Evolutionary conservation across 2,797 vertebrate genomes (phyloP).

Genomic region (Loris lydekkerianus): DNA sequence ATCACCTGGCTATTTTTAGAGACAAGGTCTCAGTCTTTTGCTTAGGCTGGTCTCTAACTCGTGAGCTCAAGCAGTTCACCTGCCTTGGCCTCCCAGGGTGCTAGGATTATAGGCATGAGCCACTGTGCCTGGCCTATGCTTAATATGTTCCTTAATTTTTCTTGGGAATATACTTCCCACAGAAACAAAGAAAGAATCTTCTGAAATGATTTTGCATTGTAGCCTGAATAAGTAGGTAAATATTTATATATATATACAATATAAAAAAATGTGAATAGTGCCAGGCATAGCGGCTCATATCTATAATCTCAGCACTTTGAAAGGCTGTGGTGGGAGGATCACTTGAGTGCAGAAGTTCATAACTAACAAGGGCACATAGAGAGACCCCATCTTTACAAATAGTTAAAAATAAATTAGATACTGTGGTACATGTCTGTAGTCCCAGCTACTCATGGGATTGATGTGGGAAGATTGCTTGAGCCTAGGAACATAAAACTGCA

Average conservation of each 20-base stretch:
- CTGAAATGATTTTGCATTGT: not conserved
- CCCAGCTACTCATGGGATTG: no score
- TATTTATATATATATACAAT: fast-evolving
- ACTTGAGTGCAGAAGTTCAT: not conserved
- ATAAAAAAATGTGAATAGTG: not conserved
- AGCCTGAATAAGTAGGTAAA: not conserved
- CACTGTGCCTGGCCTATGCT: not conserved
- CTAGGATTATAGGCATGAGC: no score
- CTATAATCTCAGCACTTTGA: not conserved
- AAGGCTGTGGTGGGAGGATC: not conserved
- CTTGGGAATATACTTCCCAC: not conserved
- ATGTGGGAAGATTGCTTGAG: no score
- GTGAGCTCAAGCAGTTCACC: no score
- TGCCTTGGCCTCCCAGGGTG: no score
- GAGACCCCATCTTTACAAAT: not conserved
- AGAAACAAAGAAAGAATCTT: not conserved
- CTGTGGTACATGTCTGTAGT: not conserved
- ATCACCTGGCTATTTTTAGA: no score
- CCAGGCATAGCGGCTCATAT: not conserved
- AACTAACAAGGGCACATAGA: not conserved
- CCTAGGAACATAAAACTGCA: no score
- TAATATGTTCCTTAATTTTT: slow-evolving; percentile 31
- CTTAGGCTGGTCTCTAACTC: no score
- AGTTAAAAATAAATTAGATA: not conserved
- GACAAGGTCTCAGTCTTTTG: no score